These are phyloP conservation scores for Craniophora ligustri DNA, from an alignment of 2,888 invertebrate genomes.

Conservation along the genomic window DNA sequence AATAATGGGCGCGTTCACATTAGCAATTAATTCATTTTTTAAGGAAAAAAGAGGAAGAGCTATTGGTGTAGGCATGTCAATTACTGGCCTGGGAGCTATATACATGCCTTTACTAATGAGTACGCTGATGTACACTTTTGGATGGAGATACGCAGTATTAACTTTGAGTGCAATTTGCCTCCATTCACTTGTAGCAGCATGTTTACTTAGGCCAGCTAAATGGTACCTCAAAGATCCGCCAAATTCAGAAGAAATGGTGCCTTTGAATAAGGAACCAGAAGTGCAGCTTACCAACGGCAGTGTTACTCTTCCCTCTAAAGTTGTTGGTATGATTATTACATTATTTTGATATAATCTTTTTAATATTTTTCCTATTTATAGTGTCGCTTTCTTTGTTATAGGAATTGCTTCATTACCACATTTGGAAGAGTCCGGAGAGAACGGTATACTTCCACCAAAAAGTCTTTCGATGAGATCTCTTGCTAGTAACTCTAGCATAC, in stretches of 20 bases:
- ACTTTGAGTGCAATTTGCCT: constrained; percentile 90
- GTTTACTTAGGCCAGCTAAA: constrained; percentile 90
- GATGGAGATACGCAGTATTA: constrained; percentile 89
- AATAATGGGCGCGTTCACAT: constrained; percentile 89
- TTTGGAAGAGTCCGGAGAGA: constrained; percentile 63
- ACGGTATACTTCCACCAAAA: constrained; percentile 67
- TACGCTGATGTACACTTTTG: constrained; percentile 86
- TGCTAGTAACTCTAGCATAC: constrained; percentile 64
- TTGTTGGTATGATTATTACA: constrained; percentile 60
- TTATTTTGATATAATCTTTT: neutral
- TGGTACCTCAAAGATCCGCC: constrained; percentile 88
- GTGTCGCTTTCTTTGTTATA: constrained; percentile 51
- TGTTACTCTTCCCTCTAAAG: constrained; percentile 65
- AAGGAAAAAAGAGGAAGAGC: constrained; percentile 89
- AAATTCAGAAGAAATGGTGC: constrained; percentile 70
- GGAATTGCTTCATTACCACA: constrained; percentile 64
- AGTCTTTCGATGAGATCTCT: constrained; percentile 81
- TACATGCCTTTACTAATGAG: constrained; percentile 90
- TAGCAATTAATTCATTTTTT: constrained; percentile 91
- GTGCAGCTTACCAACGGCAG: constrained; percentile 73
- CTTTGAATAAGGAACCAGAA: constrained; percentile 70
- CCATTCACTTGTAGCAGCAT: constrained; percentile 89
- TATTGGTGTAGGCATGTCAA: constrained; percentile 89
- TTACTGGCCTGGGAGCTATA: constrained; percentile 91
- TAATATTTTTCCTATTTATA: neutral